Conservation (phyloP, 2,113 vertebrate genomes). For the Hemiprocne comata region DNA sequence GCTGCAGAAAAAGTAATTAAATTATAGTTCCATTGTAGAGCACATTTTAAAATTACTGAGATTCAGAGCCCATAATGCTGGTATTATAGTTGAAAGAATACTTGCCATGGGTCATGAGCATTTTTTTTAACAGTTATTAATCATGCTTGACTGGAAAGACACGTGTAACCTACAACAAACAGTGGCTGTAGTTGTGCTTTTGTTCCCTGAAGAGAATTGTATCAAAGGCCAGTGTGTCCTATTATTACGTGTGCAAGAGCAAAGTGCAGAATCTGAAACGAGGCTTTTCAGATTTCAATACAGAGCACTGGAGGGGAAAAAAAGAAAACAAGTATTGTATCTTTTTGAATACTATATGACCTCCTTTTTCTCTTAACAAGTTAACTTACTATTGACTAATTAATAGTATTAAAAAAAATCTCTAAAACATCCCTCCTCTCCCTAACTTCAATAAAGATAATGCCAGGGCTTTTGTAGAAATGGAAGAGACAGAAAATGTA, state of each 20-base stretch:
- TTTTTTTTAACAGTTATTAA: conserved; percentile 71
- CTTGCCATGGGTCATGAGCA: conserved; percentile 67
- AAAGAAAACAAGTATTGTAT: conserved; percentile 58
- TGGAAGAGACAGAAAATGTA: background rate
- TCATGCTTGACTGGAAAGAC: conserved; percentile 73
- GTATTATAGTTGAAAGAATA: conserved; percentile 74
- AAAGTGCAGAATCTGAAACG: conserved; percentile 50
- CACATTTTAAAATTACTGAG: conserved; percentile 71
- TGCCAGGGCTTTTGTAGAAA: background rate
- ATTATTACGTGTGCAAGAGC: conserved; percentile 57
- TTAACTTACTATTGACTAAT: conserved; percentile 22
- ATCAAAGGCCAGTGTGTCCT: conserved; percentile 71
- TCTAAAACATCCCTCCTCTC: background rate
- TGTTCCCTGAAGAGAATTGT: conserved; percentile 68
- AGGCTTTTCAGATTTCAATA: conserved; percentile 58
- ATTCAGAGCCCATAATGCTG: conserved; percentile 65
- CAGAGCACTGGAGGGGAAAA: conserved; percentile 26
- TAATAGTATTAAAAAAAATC: background rate
- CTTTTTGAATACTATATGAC: conserved; percentile 17
- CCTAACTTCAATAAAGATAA: background rate
- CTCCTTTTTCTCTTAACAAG: conserved; percentile 37
- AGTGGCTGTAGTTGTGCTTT: conserved; percentile 64
- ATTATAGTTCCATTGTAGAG: conserved; percentile 71
- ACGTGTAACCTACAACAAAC: conserved; percentile 70
- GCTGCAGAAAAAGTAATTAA: conserved; percentile 73